These are phyloP conservation scores for Probaryconus sp. DNA, from an alignment of 1,140 invertebrate genomes.

Conservation along the genomic window DNA sequence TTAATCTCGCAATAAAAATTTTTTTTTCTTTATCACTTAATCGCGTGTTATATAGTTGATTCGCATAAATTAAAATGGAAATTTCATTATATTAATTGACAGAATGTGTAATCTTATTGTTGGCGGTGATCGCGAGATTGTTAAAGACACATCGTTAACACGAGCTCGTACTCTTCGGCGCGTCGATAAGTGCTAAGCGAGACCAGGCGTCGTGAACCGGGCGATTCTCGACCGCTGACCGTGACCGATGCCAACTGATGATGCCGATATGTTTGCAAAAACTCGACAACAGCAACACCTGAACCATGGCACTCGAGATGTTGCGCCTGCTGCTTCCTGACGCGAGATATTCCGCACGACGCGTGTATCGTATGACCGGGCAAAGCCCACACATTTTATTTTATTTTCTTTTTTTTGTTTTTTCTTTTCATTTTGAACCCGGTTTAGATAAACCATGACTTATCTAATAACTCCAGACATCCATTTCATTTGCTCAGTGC, in stretches of 20 bases:
- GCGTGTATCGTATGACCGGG: slow-evolving; percentile 37
- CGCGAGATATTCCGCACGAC: slow-evolving; percentile 52
- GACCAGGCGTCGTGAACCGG: slow-evolving; percentile 44
- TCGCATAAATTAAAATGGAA: slow-evolving; percentile 31
- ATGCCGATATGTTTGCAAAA: slow-evolving; percentile 64
- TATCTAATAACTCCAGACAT: slow-evolving; percentile 48
- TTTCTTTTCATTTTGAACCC: slow-evolving; percentile 46
- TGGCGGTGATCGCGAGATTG: slow-evolving; percentile 40
- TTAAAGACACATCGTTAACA: slow-evolving; percentile 59
- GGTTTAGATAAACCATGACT: slow-evolving; percentile 43
- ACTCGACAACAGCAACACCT: slow-evolving; percentile 59
- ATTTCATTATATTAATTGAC: slow-evolving; percentile 47
- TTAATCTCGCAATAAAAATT: slow-evolving; percentile 44
- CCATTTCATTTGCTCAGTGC: slow-evolving; percentile 39
- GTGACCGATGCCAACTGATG: slow-evolving; percentile 65
- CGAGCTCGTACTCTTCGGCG: slow-evolving; percentile 51
- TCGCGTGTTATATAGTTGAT: slow-evolving; percentile 37
- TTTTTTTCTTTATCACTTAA: slow-evolving; percentile 36
- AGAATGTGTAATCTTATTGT: slow-evolving; percentile 46
- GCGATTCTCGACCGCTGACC: slow-evolving; percentile 53
- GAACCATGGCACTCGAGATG: slow-evolving; percentile 42
- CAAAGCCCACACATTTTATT: no score
- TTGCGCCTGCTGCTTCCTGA: slow-evolving; percentile 54
- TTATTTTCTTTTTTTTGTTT: no score
- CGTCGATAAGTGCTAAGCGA: slow-evolving; percentile 48